Evolutionary conservation across 2,888 invertebrate species (phyloP), one percentile per base, ranked within the genome.

Genomic region (Caenorhabditis sp.): DNA sequence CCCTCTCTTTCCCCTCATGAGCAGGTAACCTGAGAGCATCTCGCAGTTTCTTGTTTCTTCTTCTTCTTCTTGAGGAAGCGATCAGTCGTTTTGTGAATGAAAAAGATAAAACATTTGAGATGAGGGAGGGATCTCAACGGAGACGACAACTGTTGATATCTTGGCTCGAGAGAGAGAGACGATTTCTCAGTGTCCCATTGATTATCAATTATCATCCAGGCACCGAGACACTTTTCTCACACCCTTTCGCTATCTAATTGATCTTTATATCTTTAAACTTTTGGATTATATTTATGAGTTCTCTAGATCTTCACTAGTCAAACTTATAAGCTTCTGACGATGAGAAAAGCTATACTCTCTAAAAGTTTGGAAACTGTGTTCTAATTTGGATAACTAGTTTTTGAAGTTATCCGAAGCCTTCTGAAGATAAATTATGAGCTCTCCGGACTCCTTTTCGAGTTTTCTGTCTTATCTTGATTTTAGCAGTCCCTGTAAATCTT

Each of bases 141-240:
- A 54, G 49, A 44, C 64, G 74, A 49, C 66, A 66, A 66, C 66
- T 66, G 66, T 66, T 35, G 49, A 41, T 58, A n/a, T 69, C 49
- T 19, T 24, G 41, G 24, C 70, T 41, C 35, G n/a, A 54, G 26
- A 54, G n/a, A 31, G 19, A 31, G 28, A 28, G 44, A 44, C 4
- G 47, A 47, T 19, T 54, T 26, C 19, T 61, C 14, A 22, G 58
- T 47, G 54, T 64, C 63, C 54, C 81, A 75, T 75, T 63, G 74
- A 75, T 75, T 70, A 74, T 75, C 75, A 70, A 74, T 81, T 74
- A 68, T 74, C 68, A 56, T 75, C 63, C n/a, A 28, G n/a, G n/a
- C n/a, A n/a, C 31, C 35, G 22, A 10, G 22, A 51, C 51, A 38
- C n/a, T n/a, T n/a, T n/a, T n/a, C n/a, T 28, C 73, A 44, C 41